phyloP scores from a whole-genome alignment of 2,113 vertebrate species.

The Eira barbara region DNA sequence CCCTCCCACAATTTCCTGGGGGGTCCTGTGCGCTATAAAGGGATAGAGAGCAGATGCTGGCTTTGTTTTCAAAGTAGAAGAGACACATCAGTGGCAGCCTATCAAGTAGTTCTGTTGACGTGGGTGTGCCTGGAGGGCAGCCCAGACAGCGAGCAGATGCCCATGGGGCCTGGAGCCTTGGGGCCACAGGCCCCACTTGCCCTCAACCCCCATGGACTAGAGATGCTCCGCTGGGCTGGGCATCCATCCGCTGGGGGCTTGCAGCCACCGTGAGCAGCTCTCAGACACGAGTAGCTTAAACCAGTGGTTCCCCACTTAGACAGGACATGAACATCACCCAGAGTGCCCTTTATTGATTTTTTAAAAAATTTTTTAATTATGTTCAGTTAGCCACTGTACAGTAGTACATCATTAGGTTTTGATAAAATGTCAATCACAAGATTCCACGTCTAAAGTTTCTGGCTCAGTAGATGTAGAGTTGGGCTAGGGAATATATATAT shows the following conservation, averaged over 20 bases:
- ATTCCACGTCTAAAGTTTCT: not conserved
- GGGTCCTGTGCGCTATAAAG: not conserved
- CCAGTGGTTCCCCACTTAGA: not conserved
- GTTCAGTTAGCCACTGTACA: too few relatives aligned
- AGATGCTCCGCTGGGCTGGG: too few relatives aligned
- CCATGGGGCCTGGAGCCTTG: too few relatives aligned
- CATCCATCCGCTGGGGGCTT: too few relatives aligned
- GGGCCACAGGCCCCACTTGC: not conserved
- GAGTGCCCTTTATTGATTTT: not conserved
- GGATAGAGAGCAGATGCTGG: not conserved
- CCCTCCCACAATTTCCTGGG: accelerated
- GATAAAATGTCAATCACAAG: not conserved
- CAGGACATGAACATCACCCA: not conserved
- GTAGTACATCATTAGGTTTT: too few relatives aligned
- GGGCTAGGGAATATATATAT: too few relatives aligned
- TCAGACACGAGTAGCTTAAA: accelerated
- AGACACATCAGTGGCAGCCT: accelerated
- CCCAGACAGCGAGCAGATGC: not conserved
- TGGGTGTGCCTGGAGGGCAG: too few relatives aligned
- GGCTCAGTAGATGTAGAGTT: not conserved
- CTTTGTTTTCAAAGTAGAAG: too few relatives aligned
- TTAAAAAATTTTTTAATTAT: too few relatives aligned
- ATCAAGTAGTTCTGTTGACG: not conserved
- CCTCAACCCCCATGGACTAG: not conserved
- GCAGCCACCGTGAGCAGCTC: accelerated